These are phyloP conservation scores for Drosophila ohnishii DNA, from an alignment of 1,140 invertebrate species.

Conservation along the genomic window DNA sequence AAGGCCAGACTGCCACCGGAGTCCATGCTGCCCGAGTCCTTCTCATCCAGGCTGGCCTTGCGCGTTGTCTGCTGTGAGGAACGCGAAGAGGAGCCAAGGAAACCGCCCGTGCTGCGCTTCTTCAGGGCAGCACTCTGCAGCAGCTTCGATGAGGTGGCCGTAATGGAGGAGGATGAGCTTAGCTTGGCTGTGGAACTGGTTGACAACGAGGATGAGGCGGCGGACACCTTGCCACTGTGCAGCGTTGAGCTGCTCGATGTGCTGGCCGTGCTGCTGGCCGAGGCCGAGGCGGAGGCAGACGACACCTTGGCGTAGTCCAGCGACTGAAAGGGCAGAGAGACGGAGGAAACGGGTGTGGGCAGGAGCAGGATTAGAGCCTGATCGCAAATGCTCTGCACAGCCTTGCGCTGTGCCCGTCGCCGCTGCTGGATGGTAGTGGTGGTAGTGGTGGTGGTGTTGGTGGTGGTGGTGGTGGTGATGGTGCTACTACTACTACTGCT, in stretches of 20 bases:
- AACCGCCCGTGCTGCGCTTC: constrained; percentile 50
- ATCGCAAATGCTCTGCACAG: constrained; percentile 77
- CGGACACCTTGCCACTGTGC: constrained; percentile 47
- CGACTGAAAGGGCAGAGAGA: constrained; percentile 77
- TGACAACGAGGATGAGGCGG: constrained; percentile 10
- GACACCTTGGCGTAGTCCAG: constrained; percentile 76
- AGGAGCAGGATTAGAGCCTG: constrained; percentile 71
- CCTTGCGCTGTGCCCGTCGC: constrained; percentile 64
- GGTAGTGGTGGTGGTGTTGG: background rate
- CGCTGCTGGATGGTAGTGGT: constrained; percentile 57
- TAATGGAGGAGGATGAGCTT: constrained; percentile 37
- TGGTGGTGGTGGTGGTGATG: constrained; percentile 32
- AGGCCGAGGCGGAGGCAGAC: constrained; percentile 37
- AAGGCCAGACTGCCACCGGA: constrained; percentile 53
- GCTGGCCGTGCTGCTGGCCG: constrained; percentile 56
- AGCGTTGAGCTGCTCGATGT: constrained; percentile 72
- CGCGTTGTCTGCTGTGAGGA: constrained; percentile 45
- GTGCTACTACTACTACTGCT: constrained; percentile 20
- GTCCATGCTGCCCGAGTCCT: constrained; percentile 74
- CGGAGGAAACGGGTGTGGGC: constrained; percentile 32
- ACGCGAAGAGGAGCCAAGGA: constrained; percentile 27
- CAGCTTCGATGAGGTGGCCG: constrained; percentile 24
- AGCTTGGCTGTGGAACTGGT: constrained; percentile 53
- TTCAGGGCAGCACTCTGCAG: constrained; percentile 30
- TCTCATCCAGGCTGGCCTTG: constrained; percentile 76